Conservation (phyloP, 2,113 vertebrate genomes). For the Sylvietta virens region DNA sequence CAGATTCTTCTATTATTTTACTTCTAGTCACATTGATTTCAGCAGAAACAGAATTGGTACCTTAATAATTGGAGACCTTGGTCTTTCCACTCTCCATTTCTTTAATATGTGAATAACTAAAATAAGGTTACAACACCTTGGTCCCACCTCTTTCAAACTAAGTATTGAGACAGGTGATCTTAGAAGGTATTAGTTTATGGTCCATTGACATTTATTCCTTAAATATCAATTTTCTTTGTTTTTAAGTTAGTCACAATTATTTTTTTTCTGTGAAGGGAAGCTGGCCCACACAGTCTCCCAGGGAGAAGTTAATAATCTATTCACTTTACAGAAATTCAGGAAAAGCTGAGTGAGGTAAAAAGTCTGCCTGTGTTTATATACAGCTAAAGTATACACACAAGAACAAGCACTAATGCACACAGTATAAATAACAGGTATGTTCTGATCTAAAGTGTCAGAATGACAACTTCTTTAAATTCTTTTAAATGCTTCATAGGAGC, state of each 20-base stretch:
- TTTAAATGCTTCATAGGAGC: constrained; percentile 11
- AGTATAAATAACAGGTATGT: neutral
- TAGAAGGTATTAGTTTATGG: neutral
- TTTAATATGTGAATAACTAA: neutral
- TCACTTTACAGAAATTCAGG: neutral
- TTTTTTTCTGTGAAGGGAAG: neutral
- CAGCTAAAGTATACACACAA: neutral
- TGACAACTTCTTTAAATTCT: constrained; percentile 26
- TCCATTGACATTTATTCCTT: neutral
- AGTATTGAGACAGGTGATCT: neutral
- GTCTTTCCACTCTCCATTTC: neutral
- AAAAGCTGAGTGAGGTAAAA: neutral
- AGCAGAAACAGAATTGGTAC: neutral
- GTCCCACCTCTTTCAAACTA: neutral
- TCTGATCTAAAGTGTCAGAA: constrained; percentile 26
- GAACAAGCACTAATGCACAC: neutral
- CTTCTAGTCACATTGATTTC: neutral
- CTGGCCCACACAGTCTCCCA: neutral
- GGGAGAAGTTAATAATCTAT: neutral
- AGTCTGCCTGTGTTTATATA: neutral
- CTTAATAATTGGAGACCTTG: neutral
- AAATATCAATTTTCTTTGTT: neutral
- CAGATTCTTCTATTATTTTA: neutral
- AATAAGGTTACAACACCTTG: neutral
- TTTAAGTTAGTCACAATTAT: neutral